Conservation (phyloP, 2,113 vertebrate species). For the Brachypteracias leptosomus region DNA sequence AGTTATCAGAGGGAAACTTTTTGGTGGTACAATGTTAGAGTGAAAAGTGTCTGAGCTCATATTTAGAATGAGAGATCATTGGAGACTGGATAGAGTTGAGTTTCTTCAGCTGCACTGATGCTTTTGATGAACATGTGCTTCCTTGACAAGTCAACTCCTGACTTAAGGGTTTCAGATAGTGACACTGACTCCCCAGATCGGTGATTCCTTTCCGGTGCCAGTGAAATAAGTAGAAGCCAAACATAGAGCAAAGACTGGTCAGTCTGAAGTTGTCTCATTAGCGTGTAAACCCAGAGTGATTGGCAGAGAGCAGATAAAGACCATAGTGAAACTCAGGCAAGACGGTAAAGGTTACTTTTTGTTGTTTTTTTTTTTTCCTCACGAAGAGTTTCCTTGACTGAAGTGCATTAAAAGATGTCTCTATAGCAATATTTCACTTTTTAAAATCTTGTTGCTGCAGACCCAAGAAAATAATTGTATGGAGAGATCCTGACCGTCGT, state of each 20-base stretch:
- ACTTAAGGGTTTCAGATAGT: not conserved
- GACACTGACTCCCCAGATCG: fast-evolving
- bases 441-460: not conserved
- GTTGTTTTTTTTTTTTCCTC: not conserved
- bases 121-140: not conserved
- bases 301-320: not conserved
- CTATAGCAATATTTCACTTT: not conserved
- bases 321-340: not conserved
- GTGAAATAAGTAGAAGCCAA: not conserved
- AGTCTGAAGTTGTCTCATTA: not conserved
- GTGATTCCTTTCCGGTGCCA: not conserved
- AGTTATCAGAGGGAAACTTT: not conserved
- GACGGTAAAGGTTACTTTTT: not conserved
- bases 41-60: not conserved
- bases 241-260: not conserved
- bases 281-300: not conserved
- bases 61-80: not conserved
- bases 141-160: not conserved
- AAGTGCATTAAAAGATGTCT: not conserved
- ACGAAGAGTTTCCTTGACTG: not conserved
- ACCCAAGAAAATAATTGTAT: not conserved
- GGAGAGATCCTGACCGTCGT: not conserved
- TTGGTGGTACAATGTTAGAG: not conserved
- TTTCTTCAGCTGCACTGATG: not conserved
- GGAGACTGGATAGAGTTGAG: not conserved